These are phyloP conservation scores for Ladona fulva DNA, from an alignment of 1,140 invertebrate genomes.

Conservation along the genomic window DNA sequence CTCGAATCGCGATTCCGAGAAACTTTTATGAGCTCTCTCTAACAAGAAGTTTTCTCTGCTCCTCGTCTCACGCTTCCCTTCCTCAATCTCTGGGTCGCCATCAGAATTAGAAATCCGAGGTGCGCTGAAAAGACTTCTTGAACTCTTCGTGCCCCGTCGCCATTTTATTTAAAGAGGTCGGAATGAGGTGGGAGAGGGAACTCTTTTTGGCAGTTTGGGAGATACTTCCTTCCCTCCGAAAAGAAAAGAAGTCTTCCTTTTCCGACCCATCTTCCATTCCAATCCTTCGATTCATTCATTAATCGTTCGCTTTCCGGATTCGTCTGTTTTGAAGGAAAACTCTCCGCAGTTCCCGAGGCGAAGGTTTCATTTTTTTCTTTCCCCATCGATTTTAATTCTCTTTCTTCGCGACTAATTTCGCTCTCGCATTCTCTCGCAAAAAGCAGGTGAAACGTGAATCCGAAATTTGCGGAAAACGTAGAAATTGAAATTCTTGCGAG, in stretches of 20 bases:
- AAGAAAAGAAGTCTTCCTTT: too few relatives aligned
- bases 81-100: background rate
- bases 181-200: background rate
- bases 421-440: too few relatives aligned
- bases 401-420: too few relatives aligned
- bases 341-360: too few relatives aligned
- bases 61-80: background rate
- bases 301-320: background rate
- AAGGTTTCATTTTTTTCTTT: too few relatives aligned
- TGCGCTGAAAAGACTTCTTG: constrained; percentile 4
- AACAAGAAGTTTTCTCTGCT: constrained; percentile 1
- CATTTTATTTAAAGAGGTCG: background rate
- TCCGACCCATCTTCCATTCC: too few relatives aligned
- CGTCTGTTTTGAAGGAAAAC: background rate
- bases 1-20: background rate
- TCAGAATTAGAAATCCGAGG: background rate
- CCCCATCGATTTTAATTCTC: too few relatives aligned
- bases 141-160: background rate
- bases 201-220: background rate
- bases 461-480: too few relatives aligned
- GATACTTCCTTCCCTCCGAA: too few relatives aligned
- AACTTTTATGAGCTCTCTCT: background rate
- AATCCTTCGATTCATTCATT: background rate
- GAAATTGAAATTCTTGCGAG: too few relatives aligned
- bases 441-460: too few relatives aligned